Base-by-base conservation (phyloP, 1,140 invertebrate genomes). In the Cardiocondyla obscurior region DNA sequence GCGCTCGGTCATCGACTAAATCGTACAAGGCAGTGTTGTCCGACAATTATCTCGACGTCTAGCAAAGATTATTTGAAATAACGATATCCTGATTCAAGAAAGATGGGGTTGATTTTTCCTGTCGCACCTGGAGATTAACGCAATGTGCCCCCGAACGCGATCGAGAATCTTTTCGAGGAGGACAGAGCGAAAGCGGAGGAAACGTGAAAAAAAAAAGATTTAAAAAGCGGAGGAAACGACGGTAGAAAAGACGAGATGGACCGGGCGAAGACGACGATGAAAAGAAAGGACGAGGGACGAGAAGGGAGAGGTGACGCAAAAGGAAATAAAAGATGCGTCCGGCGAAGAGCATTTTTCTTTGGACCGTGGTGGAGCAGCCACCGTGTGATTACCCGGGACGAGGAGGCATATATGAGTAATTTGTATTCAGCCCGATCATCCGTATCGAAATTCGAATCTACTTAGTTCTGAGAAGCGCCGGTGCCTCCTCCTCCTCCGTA, bases 361-460 rank as follows among this genome's bases (percentile, higher is more conserved):
- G 90, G 89, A 90, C 89, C 89, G 88, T 88, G 85, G 88, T 90
- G 84, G 87, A 89, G 91, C 92, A 92, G 92, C 92, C 92, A 94
- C 93, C 92, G 93, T 94, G 93, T 94, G 93, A 93, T 93, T 94
- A 94, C 92, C 90, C 89, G 49, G 77, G 81, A 86, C 89, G 87
- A 89, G 91, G 90, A 88, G 92, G 90, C 88, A 94, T 92, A 94
- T 94, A 94, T 93, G 93, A 94, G 93, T 94, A 94, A 94, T 94
- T 94, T 94, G 94, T 94, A 94, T 94, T 94, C 94, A 94, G 93
- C 93, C 91, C 92, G 94, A 94, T 94, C 93, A 94, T 94, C 93
- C 94, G 93, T 94, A 94, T 94, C 94, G 93, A 94, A 94, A 94
- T 94, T 94, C 94, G 92, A 94, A 94, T 94, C 94, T 94, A 94